Conservation (phyloP, 1,140 invertebrate species). For the Doryteuthis pealeii region DNA sequence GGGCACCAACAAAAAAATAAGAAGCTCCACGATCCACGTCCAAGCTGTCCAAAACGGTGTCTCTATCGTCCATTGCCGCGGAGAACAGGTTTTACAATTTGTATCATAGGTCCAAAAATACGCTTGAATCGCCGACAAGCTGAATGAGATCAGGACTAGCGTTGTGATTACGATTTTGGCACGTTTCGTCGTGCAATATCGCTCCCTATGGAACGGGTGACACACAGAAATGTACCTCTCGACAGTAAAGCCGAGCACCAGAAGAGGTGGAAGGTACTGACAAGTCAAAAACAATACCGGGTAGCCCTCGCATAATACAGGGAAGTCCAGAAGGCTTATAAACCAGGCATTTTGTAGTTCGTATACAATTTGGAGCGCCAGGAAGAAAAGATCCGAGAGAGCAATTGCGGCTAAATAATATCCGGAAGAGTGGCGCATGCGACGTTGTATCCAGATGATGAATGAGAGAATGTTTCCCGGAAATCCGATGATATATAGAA, state of each 20-base stretch:
- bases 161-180: conserved; percentile 62
- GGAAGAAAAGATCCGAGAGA: conserved; percentile 52
- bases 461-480: conserved; percentile 55
- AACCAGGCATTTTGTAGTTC: conserved; percentile 52
- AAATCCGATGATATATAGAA: conserved; percentile 53
- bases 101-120: conserved; percentile 49
- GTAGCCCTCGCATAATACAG: conserved; percentile 49
- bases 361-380: conserved; percentile 47
- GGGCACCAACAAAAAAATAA: conserved; percentile 52
- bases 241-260: conserved; percentile 78
- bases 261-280: conserved; percentile 55
- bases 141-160: conserved; percentile 33
- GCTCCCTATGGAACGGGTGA: conserved; percentile 74
- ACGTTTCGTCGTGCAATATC: conserved; percentile 73
- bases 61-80: conserved; percentile 31
- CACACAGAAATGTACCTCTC: conserved; percentile 96
- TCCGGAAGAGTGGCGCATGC: conserved; percentile 56
- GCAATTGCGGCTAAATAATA: conserved; percentile 57
- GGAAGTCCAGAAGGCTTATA: conserved; percentile 35
- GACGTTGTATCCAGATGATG: conserved; percentile 54
- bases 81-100: conserved; percentile 24
- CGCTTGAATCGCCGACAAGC: conserved; percentile 41
- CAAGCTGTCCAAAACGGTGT: conserved; percentile 45
- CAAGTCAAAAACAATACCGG: conserved; percentile 46
- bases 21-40: conserved; percentile 46